Conservation (phyloP, 2,888 invertebrate genomes). For the Andrena dorsata region DNA sequence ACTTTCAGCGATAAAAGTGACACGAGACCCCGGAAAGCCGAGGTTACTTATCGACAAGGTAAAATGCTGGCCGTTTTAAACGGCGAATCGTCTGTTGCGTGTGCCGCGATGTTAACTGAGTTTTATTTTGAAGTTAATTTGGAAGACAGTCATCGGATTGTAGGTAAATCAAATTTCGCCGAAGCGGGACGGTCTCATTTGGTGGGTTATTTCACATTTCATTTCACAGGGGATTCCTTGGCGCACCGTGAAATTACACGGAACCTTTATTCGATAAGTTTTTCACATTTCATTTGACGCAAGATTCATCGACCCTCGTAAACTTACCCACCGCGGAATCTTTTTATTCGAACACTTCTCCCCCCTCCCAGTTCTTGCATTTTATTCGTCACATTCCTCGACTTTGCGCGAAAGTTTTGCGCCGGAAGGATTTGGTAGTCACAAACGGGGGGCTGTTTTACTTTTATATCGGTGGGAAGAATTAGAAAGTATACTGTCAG, state of each 20-base stretch:
- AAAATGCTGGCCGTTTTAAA: neutral
- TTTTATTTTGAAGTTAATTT: neutral
- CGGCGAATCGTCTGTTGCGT: neutral
- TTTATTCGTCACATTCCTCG: constrained; percentile 19
- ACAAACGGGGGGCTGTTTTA: too few relatives aligned
- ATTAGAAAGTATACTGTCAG: too few relatives aligned
- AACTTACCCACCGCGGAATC: constrained; percentile 28
- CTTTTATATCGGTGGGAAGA: too few relatives aligned
- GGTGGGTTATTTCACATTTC: constrained; percentile 54
- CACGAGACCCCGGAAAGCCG: constrained; percentile 20
- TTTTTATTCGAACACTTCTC: constrained; percentile 26
- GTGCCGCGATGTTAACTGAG: neutral
- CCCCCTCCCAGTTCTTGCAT: neutral
- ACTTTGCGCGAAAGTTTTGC: constrained; percentile 1
- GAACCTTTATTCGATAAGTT: constrained; percentile 61
- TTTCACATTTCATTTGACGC: constrained; percentile 61
- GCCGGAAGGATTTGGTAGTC: neutral
- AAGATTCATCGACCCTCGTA: constrained; percentile 50
- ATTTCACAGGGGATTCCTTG: constrained; percentile 44
- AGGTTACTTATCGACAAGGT: constrained; percentile 10
- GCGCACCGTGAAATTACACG: constrained; percentile 54
- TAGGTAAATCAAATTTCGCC: constrained; percentile 22
- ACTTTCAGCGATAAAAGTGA: constrained; percentile 14
- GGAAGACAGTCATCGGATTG: neutral
- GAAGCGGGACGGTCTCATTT: constrained; percentile 28